A percentile compares a stretch with the other conserved stretches of the same genome.
Evolutionary conservation across 1,140 invertebrate species (phyloP).

Genomic region (Tenebrio molitor): DNA sequence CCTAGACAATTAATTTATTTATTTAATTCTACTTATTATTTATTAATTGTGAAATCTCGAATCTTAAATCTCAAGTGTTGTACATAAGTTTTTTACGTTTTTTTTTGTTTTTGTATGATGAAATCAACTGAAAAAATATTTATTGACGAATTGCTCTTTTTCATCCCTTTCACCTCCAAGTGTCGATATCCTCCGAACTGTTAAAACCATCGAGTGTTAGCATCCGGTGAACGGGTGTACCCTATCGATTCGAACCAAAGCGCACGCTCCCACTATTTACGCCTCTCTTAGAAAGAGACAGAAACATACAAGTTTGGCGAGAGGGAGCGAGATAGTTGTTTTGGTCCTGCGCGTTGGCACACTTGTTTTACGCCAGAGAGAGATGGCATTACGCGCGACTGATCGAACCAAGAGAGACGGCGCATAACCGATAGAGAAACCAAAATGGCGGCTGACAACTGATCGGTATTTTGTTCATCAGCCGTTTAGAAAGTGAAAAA

Average conservation of each 20-base stretch:
- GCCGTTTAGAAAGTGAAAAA: constrained; percentile 43
- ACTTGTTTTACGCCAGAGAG: constrained; percentile 30
- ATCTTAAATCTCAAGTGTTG: background rate
- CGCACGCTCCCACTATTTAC: constrained; percentile 47
- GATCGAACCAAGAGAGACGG: constrained; percentile 17
- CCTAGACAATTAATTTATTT: constrained; percentile 14
- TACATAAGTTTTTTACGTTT: constrained; percentile 26
- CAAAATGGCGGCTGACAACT: constrained; percentile 52
- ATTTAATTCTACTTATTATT: constrained; percentile 23
- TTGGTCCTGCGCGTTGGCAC: constrained; percentile 42
- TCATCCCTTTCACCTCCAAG: background rate
- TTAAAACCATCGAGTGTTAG: background rate
- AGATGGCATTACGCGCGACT: constrained; percentile 13
- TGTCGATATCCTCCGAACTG: background rate
- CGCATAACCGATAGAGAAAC: constrained; percentile 17
- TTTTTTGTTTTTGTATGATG: background rate
- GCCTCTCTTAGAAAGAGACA: constrained; percentile 45
- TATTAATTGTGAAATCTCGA: constrained; percentile 16
- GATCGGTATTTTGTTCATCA: constrained; percentile 48
- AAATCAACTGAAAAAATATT: constrained; percentile 4
- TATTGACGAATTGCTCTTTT: background rate
- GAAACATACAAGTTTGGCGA: background rate
- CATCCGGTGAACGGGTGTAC: constrained; percentile 2
- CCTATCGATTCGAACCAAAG: constrained; percentile 29
- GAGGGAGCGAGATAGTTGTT: constrained; percentile 12